phyloP scores from a whole-genome alignment of 1,140 invertebrate genomes.

The Aphaenogaster rudis region DNA sequence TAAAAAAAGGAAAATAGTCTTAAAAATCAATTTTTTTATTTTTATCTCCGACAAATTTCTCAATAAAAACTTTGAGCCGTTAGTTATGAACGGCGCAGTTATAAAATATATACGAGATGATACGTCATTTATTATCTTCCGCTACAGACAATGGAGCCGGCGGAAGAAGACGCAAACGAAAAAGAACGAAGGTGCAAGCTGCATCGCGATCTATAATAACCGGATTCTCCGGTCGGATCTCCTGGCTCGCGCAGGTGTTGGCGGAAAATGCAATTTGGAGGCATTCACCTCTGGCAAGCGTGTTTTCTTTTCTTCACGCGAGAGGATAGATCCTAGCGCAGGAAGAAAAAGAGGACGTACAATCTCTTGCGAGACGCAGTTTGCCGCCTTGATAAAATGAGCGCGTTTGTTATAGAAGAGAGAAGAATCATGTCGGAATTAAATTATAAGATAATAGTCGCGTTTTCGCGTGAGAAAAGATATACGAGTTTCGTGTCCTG shows the following conservation, averaged over 20 bases:
- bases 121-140: conserved; percentile 56
- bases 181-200: conserved; percentile 11
- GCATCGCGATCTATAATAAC: conserved; percentile 55
- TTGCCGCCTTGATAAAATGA: not conserved
- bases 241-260: conserved; percentile 27
- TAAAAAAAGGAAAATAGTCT: not conserved
- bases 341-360: not conserved
- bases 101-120: conserved; percentile 48
- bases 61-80: conserved; percentile 34
- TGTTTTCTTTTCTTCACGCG: conserved; percentile 28
- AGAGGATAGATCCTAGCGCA: conserved; percentile 4
- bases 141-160: conserved; percentile 30
- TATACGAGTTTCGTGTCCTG: too few species aligned
- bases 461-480: not conserved
- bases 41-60: conserved; percentile 1
- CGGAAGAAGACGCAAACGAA: not conserved
- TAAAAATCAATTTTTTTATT: conserved; percentile 1
- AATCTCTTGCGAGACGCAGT: not conserved
- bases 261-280: conserved; percentile 57
- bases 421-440: not conserved
- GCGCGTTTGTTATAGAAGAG: not conserved
- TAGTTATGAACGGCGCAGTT: not conserved
- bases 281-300: conserved; percentile 32
- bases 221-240: conserved; percentile 38
- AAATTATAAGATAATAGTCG: not conserved